Evolutionary conservation across 2,113 vertebrate genomes (phyloP), one percentile per base, ranked within the genome.

Genomic region (Nipponia nippon): DNA sequence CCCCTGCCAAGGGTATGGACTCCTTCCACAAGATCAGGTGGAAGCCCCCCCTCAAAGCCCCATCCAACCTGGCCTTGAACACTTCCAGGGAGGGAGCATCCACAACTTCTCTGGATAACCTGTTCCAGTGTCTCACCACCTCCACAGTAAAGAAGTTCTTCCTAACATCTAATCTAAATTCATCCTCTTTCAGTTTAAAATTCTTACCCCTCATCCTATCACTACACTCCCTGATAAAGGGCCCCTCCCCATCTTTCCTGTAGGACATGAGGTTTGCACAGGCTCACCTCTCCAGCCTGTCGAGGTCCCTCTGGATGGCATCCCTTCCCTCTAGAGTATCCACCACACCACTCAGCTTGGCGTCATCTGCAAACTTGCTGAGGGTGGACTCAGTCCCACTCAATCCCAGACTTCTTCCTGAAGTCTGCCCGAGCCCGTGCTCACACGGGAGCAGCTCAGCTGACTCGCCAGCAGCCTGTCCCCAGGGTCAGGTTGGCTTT

Each of bases 181-280:
- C 10, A 2, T 20, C 13, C 7, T 67, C 2, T 42, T 67, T 10
- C 62, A 20, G 30, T 67, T 42, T 59, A 15, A 59, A 77, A 19
- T n/a, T 1, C 0, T 52, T 59, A 16, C 13, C 26, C 17, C 32
- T 78, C 1, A 0, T 44, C 20, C 36, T 59, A 20, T 44, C 10
- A 4, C 44, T 44, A 16, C 11, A 61, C 1, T 15, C 10, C 19
- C 16, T 42, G 3, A 23, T 16, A 9, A 21, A 56, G 21, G 32
- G 10, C 27, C 21, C 38, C 13, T 70, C 65, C 9, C 14, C 19
- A 34, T 1, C 29, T 72, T 56, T 80, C 7, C 12, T 63, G 15
- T 10, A 34, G 27, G 21, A 36, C 25, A 15, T 1, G 5, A 46
- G 2, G 5, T 59, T 59, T 1, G 0, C 32, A 19, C 0, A 0